Percentiles rank a stretch among this genome's conserved stretches.
These are phyloP conservation scores for Gymnobelideus leadbeateri DNA, from an alignment of 2,113 vertebrate genomes.

Conservation along the genomic window DNA sequence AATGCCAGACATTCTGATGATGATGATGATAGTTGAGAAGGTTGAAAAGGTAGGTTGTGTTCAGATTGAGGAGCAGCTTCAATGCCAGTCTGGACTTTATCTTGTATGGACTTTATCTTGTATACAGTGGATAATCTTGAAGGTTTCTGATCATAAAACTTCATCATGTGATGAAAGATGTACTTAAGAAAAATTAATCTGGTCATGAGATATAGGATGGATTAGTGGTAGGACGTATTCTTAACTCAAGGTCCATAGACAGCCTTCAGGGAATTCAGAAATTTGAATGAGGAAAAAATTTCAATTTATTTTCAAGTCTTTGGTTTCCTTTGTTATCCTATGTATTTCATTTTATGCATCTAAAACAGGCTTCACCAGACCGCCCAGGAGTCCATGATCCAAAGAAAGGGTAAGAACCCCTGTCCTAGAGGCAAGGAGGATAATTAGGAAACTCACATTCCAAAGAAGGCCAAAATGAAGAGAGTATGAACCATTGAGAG, in stretches of 20 bases:
- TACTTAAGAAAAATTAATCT: neutral
- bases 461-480: neutral
- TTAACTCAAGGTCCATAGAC: neutral
- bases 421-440: neutral
- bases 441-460: neutral
- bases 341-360: neutral
- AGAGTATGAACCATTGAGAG: neutral
- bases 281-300: neutral
- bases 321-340: neutral
- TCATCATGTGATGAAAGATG: neutral
- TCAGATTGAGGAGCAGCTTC: neutral
- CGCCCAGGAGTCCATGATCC: neutral
- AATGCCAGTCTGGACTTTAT: neutral
- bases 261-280: neutral
- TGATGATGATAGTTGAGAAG: neutral
- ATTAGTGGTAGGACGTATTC: neutral
- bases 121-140: neutral
- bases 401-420: neutral
- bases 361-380: neutral
- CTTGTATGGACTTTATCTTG: neutral
- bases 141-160: neutral
- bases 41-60: neutral
- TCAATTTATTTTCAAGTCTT: neutral
- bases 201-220: neutral
- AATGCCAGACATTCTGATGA: neutral